Evolutionary conservation across 2,113 vertebrate genomes (phyloP), one percentile per base, ranked within the genome.

Genomic region (Tetrax tetrax): DNA sequence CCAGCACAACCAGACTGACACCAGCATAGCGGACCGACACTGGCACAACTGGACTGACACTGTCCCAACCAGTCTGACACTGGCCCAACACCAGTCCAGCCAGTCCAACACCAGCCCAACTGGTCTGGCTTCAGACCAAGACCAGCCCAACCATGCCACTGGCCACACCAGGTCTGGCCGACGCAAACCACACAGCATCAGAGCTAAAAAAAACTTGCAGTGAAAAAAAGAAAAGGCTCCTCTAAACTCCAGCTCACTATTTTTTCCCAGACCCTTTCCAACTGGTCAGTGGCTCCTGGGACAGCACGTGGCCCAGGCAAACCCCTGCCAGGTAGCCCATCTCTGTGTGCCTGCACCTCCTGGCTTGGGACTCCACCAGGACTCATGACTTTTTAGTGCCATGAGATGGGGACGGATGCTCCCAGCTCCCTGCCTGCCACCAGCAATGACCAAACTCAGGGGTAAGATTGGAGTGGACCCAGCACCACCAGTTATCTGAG

Each of bases 311-410:
- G 53, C 19, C 29, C 61, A 35, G 27, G 19, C 27, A 76, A 64
- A 69, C 2, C 13, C 19, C 64, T 66, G 33, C n/a, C 2, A 4
- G 43, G 60, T n/a, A 69, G 38, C 25, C 18, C 10, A 3, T 13
- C 37, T 31, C 57, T 38, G 11, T 0, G 0, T 60, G 51, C 28
- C 4, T 2, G 45, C 25, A 59, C 7, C 57, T 76, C 38, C 48
- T 27, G 57, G 63, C 45, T 35, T 1, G 0, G 38, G 21, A 24
- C 14, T 45, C 21, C 21, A 27, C 45, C 6, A 1, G 50, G 35
- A 60, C n/a, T 38, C 3, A 14, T 0, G 0, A 6, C 12, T 35
- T 77, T n/a, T 69, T 65, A 54, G 63, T 70, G 57, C 19, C 31
- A 13, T 38, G 37, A 64, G 63, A 77, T 0, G 2, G 15, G 10